A percentile compares a stretch with the other conserved stretches of the same genome.
Evolutionary conservation across 2,797 vertebrate species (phyloP).

Genomic region (Enteromius anoplus): DNA sequence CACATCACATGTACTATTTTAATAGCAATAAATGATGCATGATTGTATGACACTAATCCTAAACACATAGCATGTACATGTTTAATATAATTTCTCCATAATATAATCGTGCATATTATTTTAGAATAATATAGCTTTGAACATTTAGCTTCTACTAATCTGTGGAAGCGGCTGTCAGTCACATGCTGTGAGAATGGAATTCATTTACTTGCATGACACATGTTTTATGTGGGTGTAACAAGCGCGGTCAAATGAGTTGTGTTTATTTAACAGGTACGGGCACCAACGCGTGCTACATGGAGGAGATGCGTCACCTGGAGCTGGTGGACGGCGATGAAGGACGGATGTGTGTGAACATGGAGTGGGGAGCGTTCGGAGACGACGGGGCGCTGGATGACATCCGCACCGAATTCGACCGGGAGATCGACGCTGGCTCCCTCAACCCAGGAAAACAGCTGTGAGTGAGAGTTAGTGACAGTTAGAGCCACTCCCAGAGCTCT

Average conservation of each 20-base stretch:
- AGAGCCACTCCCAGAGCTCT: neutral
- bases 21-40: too few species aligned
- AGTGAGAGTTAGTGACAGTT: conserved; percentile 64
- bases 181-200: neutral
- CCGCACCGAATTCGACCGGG: conserved; percentile 88
- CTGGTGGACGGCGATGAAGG: conserved; percentile 92
- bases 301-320: conserved; percentile 94
- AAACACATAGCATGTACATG: too few species aligned
- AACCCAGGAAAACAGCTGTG: conserved; percentile 95
- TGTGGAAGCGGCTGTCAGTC: too few species aligned
- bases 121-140: too few species aligned
- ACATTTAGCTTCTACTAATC: too few species aligned
- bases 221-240: too few species aligned
- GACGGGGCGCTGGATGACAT: conserved; percentile 86
- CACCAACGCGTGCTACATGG: conserved; percentile 97
- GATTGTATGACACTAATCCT: too few species aligned
- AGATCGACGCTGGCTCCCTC: conserved; percentile 92
- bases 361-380: conserved; percentile 96
- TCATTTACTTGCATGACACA: too few species aligned
- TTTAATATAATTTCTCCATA: too few species aligned
- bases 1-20: too few species aligned
- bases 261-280: conserved; percentile 82
- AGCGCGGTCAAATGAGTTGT: neutral
- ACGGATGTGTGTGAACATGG: conserved; percentile 95
- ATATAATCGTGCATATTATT: too few species aligned